Evolutionary conservation across 2,888 invertebrate genomes (phyloP), one percentile per base, ranked within the genome.

Genomic region (Orthonevra nobilis): DNA sequence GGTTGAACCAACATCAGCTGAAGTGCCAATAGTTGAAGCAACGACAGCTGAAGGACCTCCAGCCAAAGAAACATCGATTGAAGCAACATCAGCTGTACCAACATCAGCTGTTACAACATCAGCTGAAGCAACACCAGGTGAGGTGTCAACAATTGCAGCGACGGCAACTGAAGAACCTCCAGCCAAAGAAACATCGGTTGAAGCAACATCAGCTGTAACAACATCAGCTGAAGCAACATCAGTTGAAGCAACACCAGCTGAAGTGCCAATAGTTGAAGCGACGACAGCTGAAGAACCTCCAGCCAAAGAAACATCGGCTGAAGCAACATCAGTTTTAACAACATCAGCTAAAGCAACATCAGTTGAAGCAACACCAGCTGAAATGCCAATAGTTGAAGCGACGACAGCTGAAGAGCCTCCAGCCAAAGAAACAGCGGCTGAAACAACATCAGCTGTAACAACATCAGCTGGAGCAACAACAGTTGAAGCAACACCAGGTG

Each of bases 61-160:
- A n/a, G n/a, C n/a, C n/a, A n/a, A n/a, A n/a, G n/a, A n/a, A n/a
- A n/a, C n/a, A n/a, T n/a, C n/a, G n/a, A n/a, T n/a, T n/a, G n/a
- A n/a, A n/a, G n/a, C n/a, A n/a, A 14, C 42, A 60, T 5, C 40
- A 28, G 14, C 44, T 17, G 58, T 56, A 30, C 3, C 20, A 7
- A 3, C 9, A 0, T n/a, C 7, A 23, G 20, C 17, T 17, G 40
- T 20, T 12, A 4, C 50, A n/a, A 19, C 9, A 12, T 2, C 19
- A 3, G 2, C 48, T 30, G 34, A 9, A n/a, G n/a, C n/a, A n/a
- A n/a, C n/a, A n/a, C n/a, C n/a, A n/a, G n/a, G n/a, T n/a, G n/a
- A n/a, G n/a, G n/a, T n/a, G n/a, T n/a, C n/a, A n/a, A n/a, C n/a
- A n/a, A n/a, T n/a, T n/a, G n/a, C n/a, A n/a, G n/a, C n/a, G n/a